A percentile compares a stretch with the other conserved stretches of the same genome.
Evolutionary conservation across 1,140 invertebrate genomes (phyloP).

Genomic region (Drosophila yakuba): DNA sequence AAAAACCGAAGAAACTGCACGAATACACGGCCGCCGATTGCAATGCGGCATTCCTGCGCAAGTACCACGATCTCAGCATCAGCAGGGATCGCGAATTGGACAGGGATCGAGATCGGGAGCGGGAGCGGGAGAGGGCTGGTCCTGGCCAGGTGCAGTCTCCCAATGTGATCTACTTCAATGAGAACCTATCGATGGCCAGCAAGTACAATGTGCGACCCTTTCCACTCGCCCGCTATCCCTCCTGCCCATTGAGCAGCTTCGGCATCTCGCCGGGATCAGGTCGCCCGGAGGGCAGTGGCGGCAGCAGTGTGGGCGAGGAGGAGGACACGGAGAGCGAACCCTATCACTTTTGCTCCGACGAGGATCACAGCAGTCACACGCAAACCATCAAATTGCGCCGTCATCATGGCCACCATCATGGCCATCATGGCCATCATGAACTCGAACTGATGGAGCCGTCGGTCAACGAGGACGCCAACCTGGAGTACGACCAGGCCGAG

Average conservation of each 20-base stretch:
- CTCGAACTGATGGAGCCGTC: constrained; percentile 10
- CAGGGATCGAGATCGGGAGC: constrained; percentile 26
- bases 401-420: constrained; percentile 10
- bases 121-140: constrained; percentile 11
- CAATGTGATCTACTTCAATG: constrained; percentile 82
- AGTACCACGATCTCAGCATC: constrained; percentile 70
- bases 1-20: constrained; percentile 73
- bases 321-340: constrained; percentile 63
- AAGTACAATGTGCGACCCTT: constrained; percentile 69
- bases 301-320: constrained; percentile 63
- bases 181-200: constrained; percentile 83
- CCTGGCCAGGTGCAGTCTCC: constrained; percentile 9
- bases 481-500: constrained; percentile 48
- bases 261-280: constrained; percentile 12
- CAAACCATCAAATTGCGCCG: constrained; percentile 47
- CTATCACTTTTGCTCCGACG: constrained; percentile 75
- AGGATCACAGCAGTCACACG: constrained; percentile 70
- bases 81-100: constrained; percentile 36
- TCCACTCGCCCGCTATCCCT: constrained; percentile 66
- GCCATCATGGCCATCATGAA: constrained; percentile 4
- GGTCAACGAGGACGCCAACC: constrained; percentile 20
- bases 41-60: constrained; percentile 74
- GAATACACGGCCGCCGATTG: constrained; percentile 77
- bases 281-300: constrained; percentile 33
- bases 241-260: constrained; percentile 70